phyloP scores from a whole-genome alignment of 2,888 invertebrate genomes.

The Scaptomyza polygonia region DNA sequence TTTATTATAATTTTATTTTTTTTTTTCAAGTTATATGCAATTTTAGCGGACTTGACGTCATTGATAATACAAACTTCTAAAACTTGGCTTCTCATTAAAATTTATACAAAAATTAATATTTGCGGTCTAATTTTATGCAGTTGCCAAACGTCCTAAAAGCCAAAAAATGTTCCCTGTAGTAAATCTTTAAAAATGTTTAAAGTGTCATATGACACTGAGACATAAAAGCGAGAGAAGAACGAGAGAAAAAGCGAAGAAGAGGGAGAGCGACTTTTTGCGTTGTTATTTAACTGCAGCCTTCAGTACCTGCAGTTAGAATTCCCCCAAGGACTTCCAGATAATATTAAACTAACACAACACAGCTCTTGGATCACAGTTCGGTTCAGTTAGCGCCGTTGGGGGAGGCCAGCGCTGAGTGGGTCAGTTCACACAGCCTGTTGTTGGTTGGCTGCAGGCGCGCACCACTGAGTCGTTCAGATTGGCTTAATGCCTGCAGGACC shows the following conservation, averaged over 20 bases:
- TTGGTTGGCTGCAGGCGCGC: conserved; percentile 2
- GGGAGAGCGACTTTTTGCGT: background rate
- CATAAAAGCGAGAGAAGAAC: background rate
- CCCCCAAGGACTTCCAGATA: conserved; percentile 64
- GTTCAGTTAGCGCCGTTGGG: conserved; percentile 20
- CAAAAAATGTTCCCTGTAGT: background rate
- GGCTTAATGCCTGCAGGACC: conserved; percentile 36
- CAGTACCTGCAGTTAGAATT: conserved; percentile 46
- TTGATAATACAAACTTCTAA: no score
- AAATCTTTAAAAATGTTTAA: conserved; percentile 3
- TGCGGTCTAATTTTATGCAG: background rate
- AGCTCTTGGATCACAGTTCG: conserved; percentile 29
- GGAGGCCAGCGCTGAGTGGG: conserved; percentile 17
- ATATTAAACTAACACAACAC: conserved; percentile 64
- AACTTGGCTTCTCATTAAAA: conserved; percentile 3
- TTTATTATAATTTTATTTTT: no score
- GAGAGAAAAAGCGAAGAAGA: no score
- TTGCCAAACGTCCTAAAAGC: conserved; percentile 2
- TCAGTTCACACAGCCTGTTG: conserved; percentile 9
- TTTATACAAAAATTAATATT: background rate
- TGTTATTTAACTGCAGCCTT: conserved; percentile 1
- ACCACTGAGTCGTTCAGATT: conserved; percentile 50
- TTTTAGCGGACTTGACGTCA: no score
- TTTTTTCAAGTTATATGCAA: no score
- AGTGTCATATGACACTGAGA: background rate